These are phyloP conservation scores for Diachasma alloeum DNA, from an alignment of 1,140 invertebrate genomes.

Conservation along the genomic window DNA sequence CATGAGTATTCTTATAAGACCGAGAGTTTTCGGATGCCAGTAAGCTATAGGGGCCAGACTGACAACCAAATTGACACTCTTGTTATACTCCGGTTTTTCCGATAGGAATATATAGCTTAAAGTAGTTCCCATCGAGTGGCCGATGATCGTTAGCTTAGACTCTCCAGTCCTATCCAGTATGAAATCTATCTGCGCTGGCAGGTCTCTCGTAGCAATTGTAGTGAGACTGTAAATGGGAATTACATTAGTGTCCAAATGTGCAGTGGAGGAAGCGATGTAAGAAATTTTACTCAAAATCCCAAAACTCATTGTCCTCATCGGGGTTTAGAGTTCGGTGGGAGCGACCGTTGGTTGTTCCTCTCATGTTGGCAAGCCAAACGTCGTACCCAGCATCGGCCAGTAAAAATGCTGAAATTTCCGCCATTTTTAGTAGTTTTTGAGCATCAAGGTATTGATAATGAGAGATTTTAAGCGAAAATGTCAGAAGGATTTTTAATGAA, in stretches of 20 bases:
- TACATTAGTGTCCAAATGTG: background rate
- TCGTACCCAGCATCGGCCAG: conserved; percentile 78
- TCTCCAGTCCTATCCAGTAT: conserved; percentile 62
- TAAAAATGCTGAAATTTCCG: conserved; percentile 59
- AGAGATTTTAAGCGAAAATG: too few species aligned
- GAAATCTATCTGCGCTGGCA: conserved; percentile 69
- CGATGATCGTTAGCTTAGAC: conserved; percentile 69
- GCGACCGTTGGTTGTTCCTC: conserved; percentile 66
- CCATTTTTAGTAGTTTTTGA: too few species aligned
- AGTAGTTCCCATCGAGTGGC: conserved; percentile 76
- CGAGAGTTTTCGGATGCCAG: background rate
- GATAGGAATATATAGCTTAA: conserved; percentile 64
- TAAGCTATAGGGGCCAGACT: conserved; percentile 67
- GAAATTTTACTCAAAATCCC: conserved; percentile 59
- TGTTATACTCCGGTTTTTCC: conserved; percentile 66
- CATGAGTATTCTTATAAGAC: background rate
- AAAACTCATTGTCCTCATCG: conserved; percentile 58
- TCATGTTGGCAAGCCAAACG: conserved; percentile 72
- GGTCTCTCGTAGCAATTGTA: conserved; percentile 69
- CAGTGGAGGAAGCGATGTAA: conserved; percentile 38
- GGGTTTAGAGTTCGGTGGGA: conserved; percentile 53
- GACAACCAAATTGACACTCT: conserved; percentile 63
- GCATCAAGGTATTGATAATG: too few species aligned
- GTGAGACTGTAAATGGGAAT: conserved; percentile 63
- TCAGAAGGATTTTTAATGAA: too few species aligned